Conservation (phyloP, 2,113 vertebrate species). For the Nansenia antarctica region DNA sequence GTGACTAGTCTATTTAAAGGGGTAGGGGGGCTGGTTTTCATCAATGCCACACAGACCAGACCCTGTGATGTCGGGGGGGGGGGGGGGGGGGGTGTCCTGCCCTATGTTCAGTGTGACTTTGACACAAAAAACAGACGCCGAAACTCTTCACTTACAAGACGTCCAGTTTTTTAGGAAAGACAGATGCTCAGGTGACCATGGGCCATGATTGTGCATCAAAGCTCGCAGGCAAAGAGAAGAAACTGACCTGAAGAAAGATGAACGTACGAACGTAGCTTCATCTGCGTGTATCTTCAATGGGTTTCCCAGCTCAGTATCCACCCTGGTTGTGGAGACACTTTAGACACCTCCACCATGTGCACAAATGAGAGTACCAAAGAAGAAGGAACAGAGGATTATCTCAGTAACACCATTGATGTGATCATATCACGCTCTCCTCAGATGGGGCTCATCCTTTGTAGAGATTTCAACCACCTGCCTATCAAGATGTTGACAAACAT, state of each 20-base stretch:
- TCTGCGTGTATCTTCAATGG: too few relatives aligned
- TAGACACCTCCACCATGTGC: background rate
- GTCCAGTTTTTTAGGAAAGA: too few relatives aligned
- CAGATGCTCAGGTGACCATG: too few relatives aligned
- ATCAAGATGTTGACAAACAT: background rate
- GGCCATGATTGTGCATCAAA: too few relatives aligned
- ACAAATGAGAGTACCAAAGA: background rate
- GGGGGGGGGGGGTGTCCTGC: constrained; percentile 13
- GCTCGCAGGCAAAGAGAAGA: too few relatives aligned
- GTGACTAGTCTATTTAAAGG: constrained; percentile 84
- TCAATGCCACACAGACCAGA: constrained; percentile 61
- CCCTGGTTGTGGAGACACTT: background rate
- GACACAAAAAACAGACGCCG: constrained; percentile 47
- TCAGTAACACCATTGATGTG: background rate
- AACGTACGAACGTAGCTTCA: too few relatives aligned
- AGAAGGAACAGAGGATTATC: background rate
- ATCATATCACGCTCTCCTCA: background rate
- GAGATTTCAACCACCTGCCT: background rate
- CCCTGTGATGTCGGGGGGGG: too few relatives aligned
- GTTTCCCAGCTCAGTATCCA: background rate
- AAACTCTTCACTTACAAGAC: constrained; percentile 28
- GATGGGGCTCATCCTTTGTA: background rate
- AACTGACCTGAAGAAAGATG: too few relatives aligned
- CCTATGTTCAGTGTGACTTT: constrained; percentile 12
- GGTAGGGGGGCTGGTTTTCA: constrained; percentile 84